Evolutionary conservation across 2,113 vertebrate genomes (phyloP).

Genomic region (Ursus arctos): DNA sequence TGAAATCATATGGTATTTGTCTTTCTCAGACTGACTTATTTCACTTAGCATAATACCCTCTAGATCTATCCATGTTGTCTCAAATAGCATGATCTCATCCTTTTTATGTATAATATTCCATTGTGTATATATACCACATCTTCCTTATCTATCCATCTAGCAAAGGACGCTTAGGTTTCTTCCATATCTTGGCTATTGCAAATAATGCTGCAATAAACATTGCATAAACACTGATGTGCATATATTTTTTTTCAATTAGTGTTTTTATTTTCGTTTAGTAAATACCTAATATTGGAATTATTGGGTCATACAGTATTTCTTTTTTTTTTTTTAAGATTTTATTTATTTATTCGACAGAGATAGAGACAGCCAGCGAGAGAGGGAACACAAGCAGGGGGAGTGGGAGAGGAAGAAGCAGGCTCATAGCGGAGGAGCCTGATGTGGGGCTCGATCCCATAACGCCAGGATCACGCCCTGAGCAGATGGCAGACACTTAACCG

Average conservation of each 20-base stretch:
- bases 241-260: neutral
- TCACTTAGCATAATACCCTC: neutral
- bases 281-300: neutral
- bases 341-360: too few species aligned
- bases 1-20: neutral
- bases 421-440: too few species aligned
- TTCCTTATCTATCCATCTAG: neutral
- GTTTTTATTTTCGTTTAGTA: neutral
- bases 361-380: too few species aligned
- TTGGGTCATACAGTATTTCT: neutral
- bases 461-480: too few species aligned
- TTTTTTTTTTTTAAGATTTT: too few species aligned
- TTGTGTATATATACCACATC: neutral
- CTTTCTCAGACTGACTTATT: neutral
- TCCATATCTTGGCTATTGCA: neutral
- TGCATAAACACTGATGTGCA: neutral
- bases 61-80: neutral
- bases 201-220: neutral
- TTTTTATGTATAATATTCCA: neutral
- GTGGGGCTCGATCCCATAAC: too few species aligned
- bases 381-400: too few species aligned
- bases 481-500: too few species aligned
- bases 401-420: too few species aligned
- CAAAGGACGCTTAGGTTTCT: neutral
- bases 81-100: neutral